phyloP scores from a whole-genome alignment of 2,113 vertebrate species.

The Numida meleagris region DNA sequence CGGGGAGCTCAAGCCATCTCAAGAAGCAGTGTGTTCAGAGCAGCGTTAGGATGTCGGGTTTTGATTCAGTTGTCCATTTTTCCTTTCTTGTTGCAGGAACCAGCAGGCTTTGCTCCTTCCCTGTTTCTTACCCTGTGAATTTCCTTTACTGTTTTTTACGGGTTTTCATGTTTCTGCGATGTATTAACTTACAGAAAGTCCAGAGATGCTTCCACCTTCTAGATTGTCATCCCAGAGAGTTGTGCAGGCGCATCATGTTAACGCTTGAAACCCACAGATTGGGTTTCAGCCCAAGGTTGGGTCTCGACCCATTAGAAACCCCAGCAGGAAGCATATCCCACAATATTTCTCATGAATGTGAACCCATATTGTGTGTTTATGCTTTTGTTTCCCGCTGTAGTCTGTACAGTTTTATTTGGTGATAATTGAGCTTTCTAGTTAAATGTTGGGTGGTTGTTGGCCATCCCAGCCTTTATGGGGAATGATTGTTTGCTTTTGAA shows the following conservation, averaged over 20 bases:
- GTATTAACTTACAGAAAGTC: background rate
- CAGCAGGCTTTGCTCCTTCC: background rate
- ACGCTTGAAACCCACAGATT: background rate
- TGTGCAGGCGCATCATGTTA: background rate
- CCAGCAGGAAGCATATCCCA: background rate
- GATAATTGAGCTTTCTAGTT: conserved; percentile 18
- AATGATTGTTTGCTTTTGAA: conserved; percentile 28
- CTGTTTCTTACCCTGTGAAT: background rate
- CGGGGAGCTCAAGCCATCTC: accelerated
- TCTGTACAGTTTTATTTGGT: conserved; percentile 35
- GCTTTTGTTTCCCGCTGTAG: background rate
- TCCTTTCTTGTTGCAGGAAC: background rate
- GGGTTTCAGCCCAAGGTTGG: background rate
- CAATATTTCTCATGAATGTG: background rate
- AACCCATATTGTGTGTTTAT: background rate
- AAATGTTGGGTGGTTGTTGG: background rate
- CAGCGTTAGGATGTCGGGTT: too few species aligned
- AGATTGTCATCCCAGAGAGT: background rate
- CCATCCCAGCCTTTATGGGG: background rate
- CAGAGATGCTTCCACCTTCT: background rate
- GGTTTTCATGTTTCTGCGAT: background rate
- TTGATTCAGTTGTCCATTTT: background rate
- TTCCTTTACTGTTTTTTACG: background rate
- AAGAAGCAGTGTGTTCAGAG: background rate
- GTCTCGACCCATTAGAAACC: background rate